Evolutionary conservation across 2,797 vertebrate genomes (phyloP), one percentile per base, ranked within the genome.

Genomic region (Eremophila alpestris): DNA sequence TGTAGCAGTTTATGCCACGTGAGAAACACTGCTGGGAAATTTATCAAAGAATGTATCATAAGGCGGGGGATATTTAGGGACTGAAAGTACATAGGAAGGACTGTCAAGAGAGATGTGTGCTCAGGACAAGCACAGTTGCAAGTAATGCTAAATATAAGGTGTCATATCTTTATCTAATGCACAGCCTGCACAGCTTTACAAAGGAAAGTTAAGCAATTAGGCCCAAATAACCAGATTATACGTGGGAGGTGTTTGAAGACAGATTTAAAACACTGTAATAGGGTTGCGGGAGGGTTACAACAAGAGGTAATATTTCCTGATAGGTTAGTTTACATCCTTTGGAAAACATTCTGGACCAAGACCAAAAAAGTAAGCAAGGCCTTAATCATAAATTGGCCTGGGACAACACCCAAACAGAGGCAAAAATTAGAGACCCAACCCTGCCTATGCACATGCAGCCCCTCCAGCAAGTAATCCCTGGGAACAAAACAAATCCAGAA

Each of bases 71-170:
- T 97, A 95, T 97, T 97, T 96, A 93, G 92, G 81, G 95, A 97
- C 76, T 93, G 63, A 92, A 97, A 97, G 97, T 95, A 96, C 95
- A 96, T 79, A 95, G 94, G 95, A 95, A 87, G 83, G 74, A 87
- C 77, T 75, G 65, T 85, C 74, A 86, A 95, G 83, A 86, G 32
- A 95, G 91, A 87, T 32, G 10, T 83, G 77, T 5, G 34, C 68
- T 77, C 60, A 62, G 92, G 91, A 95, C 69, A 96, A 95, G 93
- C 3, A 3, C 67, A 95, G 83, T 93, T 75, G 70, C 96, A 97
- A 96, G 97, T 96, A 97, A 95, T 91, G 87, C 92, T 97, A 97
- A 97, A 93, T 95, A 97, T 94, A 94, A 97, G 95, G 92, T 97
- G 97, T 95, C 96, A 75, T 85, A 90, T 85, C 93, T 93, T 93